A percentile compares a stretch with the other conserved stretches of the same genome.
Conservation (phyloP, 2,797 vertebrate species). For the Megalops cyprinoides region DNA sequence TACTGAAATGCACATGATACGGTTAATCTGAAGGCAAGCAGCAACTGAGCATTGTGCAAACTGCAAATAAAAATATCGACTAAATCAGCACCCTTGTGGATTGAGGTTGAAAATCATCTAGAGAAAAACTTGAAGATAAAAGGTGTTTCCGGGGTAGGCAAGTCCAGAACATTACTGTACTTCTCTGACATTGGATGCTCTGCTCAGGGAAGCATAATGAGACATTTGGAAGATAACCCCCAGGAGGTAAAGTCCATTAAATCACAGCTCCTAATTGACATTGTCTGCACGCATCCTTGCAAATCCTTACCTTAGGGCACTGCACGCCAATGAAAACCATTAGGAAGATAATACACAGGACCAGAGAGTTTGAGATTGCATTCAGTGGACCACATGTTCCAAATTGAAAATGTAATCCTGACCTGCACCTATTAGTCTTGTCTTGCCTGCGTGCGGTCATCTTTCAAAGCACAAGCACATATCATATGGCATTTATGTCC, state of each 20-base stretch:
- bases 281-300: slow-evolving; percentile 37
- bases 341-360: background rate
- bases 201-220: slow-evolving; percentile 58
- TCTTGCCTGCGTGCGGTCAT: background rate
- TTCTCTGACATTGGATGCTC: slow-evolving; percentile 57
- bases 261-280: slow-evolving; percentile 50
- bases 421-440: background rate
- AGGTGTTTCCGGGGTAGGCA: slow-evolving; percentile 51
- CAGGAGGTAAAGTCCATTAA: slow-evolving; percentile 66
- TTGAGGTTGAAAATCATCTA: background rate
- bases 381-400: background rate
- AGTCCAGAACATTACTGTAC: slow-evolving; percentile 53
- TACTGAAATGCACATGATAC: background rate
- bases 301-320: background rate
- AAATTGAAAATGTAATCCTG: background rate
- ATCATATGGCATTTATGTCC: background rate
- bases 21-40: background rate
- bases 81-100: background rate
- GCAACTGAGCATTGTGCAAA: background rate
- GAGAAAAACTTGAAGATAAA: background rate
- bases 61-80: background rate
- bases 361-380: background rate
- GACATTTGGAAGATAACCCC: slow-evolving; percentile 52
- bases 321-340: background rate
- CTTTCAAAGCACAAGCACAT: background rate